Evolutionary conservation across 2,888 invertebrate genomes (phyloP).

Genomic region (Pristionchus entomophagus): DNA sequence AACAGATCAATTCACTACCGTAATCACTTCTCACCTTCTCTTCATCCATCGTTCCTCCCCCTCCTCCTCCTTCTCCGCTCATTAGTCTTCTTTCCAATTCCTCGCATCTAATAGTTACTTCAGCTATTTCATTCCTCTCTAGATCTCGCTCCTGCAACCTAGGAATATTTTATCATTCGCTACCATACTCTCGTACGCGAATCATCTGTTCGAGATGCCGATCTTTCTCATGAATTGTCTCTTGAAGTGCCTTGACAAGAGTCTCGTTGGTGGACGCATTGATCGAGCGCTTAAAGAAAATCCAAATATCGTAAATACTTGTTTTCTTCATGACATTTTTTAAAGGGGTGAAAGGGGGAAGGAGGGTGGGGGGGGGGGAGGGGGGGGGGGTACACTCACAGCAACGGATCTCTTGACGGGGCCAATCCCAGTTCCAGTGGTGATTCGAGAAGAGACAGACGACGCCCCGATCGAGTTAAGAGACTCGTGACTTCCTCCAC

Average conservation of each 20-base stretch:
- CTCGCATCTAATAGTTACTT: constrained; percentile 77
- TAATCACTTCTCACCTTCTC: constrained; percentile 33
- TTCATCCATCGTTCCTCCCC: background rate
- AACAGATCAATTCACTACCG: too few relatives aligned
- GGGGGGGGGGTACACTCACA: background rate
- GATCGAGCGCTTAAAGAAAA: background rate
- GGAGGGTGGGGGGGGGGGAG: too few relatives aligned
- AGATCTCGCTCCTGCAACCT: constrained; percentile 75
- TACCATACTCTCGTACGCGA: constrained; percentile 85
- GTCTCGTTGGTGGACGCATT: constrained; percentile 24
- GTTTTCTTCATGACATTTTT: too few relatives aligned
- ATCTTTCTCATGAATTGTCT: constrained; percentile 92
- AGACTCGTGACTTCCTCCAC: constrained; percentile 84
- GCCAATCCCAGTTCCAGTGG: constrained; percentile 3
- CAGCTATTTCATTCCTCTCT: constrained; percentile 90
- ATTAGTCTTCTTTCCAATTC: constrained; percentile 29
- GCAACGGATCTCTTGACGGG: constrained; percentile 7
- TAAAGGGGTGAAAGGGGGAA: too few relatives aligned
- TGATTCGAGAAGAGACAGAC: constrained; percentile 53
- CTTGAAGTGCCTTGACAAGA: constrained; percentile 80
- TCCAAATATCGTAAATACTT: too few relatives aligned
- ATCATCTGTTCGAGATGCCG: constrained; percentile 92
- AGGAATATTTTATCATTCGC: background rate
- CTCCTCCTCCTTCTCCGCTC: background rate
- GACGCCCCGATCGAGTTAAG: constrained; percentile 87